These are phyloP conservation scores for Lucilia cuprina DNA, from an alignment of 1,140 invertebrate species.

Conservation along the genomic window DNA sequence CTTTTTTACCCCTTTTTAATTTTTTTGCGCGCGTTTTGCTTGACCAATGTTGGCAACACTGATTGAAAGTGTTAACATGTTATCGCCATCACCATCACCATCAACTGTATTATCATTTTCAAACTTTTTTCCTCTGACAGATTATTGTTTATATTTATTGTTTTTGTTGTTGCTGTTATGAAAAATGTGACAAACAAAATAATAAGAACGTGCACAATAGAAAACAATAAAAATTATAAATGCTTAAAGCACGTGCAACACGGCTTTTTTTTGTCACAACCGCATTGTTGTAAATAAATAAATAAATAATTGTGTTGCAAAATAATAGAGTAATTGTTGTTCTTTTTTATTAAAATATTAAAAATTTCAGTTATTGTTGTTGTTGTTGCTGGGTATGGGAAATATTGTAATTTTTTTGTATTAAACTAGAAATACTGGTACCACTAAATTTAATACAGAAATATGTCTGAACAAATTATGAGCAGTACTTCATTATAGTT, in stretches of 20 bases:
- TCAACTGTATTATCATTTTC: neutral
- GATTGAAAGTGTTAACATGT: too few species aligned
- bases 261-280: neutral
- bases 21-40: too few species aligned
- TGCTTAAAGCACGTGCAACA: conserved; percentile 26
- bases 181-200: conserved; percentile 18
- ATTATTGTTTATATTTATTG: neutral
- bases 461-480: too few species aligned
- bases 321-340: neutral
- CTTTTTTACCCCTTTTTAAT: too few species aligned
- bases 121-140: neutral
- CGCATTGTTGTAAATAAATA: neutral
- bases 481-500: too few species aligned
- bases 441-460: too few species aligned
- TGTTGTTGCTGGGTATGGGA: too few species aligned
- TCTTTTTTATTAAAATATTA: neutral
- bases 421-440: too few species aligned
- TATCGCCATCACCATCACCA: neutral
- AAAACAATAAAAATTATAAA: conserved; percentile 28
- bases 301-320: neutral
- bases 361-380: too few species aligned
- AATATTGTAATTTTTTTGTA: too few species aligned
- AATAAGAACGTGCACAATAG: conserved; percentile 21
- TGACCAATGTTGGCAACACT: too few species aligned
- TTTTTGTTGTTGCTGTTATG: neutral